Evolutionary conservation across 2,113 vertebrate genomes (phyloP).

Genomic region (Furnarius figulus): DNA sequence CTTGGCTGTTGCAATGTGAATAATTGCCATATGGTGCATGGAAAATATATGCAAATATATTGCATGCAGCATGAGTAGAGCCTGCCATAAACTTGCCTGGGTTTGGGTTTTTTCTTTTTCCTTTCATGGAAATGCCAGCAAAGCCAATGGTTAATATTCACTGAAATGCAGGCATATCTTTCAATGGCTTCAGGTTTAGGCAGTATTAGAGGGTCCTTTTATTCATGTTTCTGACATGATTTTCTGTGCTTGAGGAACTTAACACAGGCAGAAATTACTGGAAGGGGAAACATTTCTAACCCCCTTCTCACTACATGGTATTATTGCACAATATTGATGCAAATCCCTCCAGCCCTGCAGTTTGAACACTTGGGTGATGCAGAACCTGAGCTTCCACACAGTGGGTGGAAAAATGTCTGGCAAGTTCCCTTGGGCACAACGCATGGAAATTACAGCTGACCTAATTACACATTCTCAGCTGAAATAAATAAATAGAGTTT

Average conservation of each 20-base stretch:
- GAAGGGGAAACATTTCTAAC: background rate
- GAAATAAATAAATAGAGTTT: conserved; percentile 9
- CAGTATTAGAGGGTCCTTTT: background rate
- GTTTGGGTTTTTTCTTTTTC: background rate
- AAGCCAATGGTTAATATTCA: background rate
- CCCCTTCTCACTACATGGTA: background rate
- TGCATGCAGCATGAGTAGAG: background rate
- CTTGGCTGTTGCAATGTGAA: background rate
- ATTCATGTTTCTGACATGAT: background rate
- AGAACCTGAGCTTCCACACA: background rate
- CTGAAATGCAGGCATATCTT: background rate
- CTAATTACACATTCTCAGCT: background rate
- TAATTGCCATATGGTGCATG: conserved; percentile 29
- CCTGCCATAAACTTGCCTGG: background rate
- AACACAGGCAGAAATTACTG: background rate
- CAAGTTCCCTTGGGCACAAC: background rate
- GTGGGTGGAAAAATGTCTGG: background rate
- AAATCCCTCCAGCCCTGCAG: background rate
- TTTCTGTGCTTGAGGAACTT: background rate
- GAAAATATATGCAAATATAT: conserved; percentile 40
- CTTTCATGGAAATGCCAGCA: background rate
- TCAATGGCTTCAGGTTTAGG: background rate
- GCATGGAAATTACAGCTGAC: background rate
- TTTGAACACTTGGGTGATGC: background rate
- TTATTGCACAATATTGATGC: background rate